These are phyloP conservation scores for Pseudorhiza aurosa DNA, from an alignment of 30 jellyfish, hydroid and myxozoan species.

Conservation along the genomic window DNA sequence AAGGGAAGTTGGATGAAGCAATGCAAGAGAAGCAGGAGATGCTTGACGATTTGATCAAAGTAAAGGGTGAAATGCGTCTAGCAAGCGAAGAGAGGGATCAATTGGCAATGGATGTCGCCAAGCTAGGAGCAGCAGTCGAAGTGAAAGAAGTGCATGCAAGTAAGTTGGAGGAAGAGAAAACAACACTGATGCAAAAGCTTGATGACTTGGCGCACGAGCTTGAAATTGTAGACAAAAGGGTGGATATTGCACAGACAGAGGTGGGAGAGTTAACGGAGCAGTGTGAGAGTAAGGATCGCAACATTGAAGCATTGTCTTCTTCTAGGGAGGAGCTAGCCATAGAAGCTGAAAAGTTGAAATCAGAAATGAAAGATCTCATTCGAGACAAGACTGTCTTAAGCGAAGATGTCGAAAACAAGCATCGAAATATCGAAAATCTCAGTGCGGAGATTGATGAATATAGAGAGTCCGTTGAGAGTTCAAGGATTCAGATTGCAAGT, in stretches of 20 bases:
- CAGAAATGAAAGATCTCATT: neutral
- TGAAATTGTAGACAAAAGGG: neutral
- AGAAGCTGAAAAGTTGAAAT: neutral
- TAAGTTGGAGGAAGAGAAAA: neutral
- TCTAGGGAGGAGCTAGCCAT: neutral
- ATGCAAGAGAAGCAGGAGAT: slow-evolving; percentile 4
- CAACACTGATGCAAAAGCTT: neutral
- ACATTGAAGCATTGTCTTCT: neutral
- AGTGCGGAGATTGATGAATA: neutral
- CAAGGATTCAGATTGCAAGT: neutral
- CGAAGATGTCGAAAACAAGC: neutral
- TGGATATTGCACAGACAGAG: neutral
- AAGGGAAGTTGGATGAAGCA: neutral
- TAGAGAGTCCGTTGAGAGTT: slow-evolving; percentile 2
- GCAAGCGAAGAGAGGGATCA: neutral
- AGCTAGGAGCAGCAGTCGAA: neutral
- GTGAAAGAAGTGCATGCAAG: neutral
- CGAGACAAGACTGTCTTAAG: neutral
- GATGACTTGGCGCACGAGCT: neutral
- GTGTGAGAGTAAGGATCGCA: neutral
- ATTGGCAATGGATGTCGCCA: neutral
- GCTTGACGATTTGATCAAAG: neutral
- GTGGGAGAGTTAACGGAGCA: neutral
- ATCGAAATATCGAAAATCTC: too few species aligned
- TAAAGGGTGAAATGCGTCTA: neutral